Conservation (phyloP, 2,113 vertebrate genomes). For the Mastomys natalensis region DNA sequence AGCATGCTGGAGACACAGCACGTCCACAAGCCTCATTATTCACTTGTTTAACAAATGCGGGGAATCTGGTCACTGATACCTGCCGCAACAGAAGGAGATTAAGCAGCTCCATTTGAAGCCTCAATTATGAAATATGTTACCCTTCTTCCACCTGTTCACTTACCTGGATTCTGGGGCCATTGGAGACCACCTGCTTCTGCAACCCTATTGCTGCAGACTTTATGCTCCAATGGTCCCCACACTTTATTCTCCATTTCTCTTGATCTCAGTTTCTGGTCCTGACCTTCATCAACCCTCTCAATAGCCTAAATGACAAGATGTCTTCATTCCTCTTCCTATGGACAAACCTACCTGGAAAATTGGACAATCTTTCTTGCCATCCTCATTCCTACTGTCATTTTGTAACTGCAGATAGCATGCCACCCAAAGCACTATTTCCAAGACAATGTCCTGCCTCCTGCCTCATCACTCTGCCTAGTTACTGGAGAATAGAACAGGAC, state of each 20-base stretch:
- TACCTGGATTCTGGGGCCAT: background rate
- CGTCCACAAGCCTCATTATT: rapidly evolving
- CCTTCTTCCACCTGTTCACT: background rate
- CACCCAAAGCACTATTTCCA: background rate
- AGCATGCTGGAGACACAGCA: background rate
- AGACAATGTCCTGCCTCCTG: background rate
- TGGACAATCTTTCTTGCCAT: background rate
- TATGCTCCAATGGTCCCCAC: background rate
- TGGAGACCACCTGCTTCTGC: background rate
- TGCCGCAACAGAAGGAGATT: background rate
- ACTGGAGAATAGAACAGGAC: background rate
- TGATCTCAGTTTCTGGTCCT: background rate
- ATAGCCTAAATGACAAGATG: background rate
- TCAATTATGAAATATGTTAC: background rate
- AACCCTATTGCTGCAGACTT: background rate
- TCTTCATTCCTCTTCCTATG: background rate
- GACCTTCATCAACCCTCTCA: background rate
- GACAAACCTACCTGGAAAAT: background rate
- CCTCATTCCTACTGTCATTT: background rate
- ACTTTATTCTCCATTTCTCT: background rate
- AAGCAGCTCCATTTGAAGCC: background rate
- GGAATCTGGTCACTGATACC: background rate
- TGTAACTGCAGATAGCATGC: background rate
- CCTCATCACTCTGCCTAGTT: background rate
- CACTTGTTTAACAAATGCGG: background rate